phyloP scores from a whole-genome alignment of 2,113 vertebrate genomes.

The Takifugu flavidus region DNA sequence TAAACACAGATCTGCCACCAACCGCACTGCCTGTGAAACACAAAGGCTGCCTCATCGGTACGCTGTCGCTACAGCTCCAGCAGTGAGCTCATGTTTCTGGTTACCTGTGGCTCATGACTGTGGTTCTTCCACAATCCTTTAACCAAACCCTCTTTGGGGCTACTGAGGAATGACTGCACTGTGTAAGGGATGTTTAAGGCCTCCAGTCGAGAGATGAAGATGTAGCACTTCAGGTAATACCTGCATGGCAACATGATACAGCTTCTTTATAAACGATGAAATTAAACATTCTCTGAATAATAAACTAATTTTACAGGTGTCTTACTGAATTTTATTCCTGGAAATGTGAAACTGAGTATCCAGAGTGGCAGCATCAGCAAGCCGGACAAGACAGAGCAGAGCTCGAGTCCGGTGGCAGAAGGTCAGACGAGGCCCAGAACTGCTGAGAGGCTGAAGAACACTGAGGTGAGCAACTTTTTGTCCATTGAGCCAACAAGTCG shows the following conservation, averaged over 20 bases:
- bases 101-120: slow-evolving; percentile 87
- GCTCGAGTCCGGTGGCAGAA: slow-evolving; percentile 85
- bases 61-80: not conserved
- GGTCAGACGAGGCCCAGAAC: slow-evolving; percentile 77
- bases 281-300: no score
- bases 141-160: slow-evolving; percentile 93
- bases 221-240: slow-evolving; percentile 84
- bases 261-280: no score
- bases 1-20: slow-evolving; percentile 89
- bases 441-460: slow-evolving; percentile 76
- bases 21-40: slow-evolving; percentile 80
- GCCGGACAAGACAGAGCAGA: slow-evolving; percentile 85
- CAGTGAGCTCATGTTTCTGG: not conserved
- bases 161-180: slow-evolving; percentile 85
- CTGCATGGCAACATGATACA: slow-evolving; percentile 59
- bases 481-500: not conserved
- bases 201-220: slow-evolving; percentile 90
- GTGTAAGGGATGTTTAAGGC: slow-evolving; percentile 90
- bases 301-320: not conserved
- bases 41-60: not conserved
- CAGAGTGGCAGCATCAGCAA: slow-evolving; percentile 80
- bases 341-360: slow-evolving; percentile 84
- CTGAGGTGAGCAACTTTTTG: not conserved
- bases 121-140: slow-evolving; percentile 98
- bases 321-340: slow-evolving; percentile 83